Evolutionary conservation across 1,140 invertebrate species (phyloP).

Genomic region (Sogatella furcifera): DNA sequence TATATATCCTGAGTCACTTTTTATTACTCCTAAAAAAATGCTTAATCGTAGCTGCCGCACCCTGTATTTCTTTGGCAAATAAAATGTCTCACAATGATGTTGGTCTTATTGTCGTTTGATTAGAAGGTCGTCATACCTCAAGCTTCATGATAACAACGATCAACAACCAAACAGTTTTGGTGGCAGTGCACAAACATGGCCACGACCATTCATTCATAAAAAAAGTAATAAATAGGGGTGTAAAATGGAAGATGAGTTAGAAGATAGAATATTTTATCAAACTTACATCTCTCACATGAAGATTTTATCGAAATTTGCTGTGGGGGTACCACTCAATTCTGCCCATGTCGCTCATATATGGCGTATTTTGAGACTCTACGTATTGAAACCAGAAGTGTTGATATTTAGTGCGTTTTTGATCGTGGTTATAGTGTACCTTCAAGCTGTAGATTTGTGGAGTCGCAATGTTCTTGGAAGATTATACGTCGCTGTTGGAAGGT

Average conservation of each 20-base stretch:
- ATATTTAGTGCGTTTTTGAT: conserved; percentile 52
- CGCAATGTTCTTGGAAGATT: conserved; percentile 58
- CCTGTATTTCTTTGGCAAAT: too few species aligned
- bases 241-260: conserved; percentile 76
- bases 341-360: conserved; percentile 49
- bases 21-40: too few species aligned
- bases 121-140: too few species aligned
- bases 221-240: not conserved
- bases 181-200: not conserved
- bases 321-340: conserved; percentile 53
- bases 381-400: conserved; percentile 62
- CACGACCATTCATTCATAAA: not conserved
- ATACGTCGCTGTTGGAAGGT: conserved; percentile 50
- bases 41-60: too few species aligned
- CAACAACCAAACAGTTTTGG: too few species aligned
- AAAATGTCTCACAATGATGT: too few species aligned
- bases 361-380: conserved; percentile 57
- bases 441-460: conserved; percentile 68
- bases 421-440: conserved; percentile 60
- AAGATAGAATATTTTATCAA: conserved; percentile 74
- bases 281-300: conserved; percentile 73
- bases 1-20: too few species aligned
- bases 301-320: conserved; percentile 62
- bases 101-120: too few species aligned
- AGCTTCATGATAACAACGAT: too few species aligned